These are phyloP conservation scores for Sphenodon punctatus DNA, from an alignment of 2,797 vertebrate species.

Conservation along the genomic window DNA sequence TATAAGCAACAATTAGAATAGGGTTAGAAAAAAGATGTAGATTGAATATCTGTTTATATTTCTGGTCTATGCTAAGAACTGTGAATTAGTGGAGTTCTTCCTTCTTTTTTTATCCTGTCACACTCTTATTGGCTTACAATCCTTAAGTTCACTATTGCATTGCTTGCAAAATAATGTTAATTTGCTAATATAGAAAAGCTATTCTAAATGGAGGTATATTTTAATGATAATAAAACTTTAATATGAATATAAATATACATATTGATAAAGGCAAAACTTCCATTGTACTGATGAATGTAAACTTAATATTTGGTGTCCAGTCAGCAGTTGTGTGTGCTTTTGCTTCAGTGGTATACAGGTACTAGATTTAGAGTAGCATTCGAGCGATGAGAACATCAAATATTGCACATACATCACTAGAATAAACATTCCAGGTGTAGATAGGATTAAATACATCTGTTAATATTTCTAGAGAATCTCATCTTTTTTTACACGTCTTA, in stretches of 20 bases:
- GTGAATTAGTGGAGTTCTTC: too few relatives aligned
- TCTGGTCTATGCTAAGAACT: not conserved
- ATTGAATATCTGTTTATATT: not conserved
- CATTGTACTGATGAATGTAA: not conserved
- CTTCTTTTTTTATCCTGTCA: not conserved
- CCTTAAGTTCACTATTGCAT: not conserved
- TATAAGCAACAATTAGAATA: not conserved
- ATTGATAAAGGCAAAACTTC: not conserved
- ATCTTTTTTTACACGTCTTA: not conserved
- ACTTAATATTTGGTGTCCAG: accelerated
- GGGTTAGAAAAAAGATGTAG: not conserved
- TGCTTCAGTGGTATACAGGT: not conserved
- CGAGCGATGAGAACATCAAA: too few relatives aligned
- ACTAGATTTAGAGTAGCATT: not conserved
- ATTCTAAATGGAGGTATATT: not conserved
- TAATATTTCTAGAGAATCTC: not conserved
- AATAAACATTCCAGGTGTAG: too few relatives aligned
- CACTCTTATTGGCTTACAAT: too few relatives aligned
- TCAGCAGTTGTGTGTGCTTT: not conserved
- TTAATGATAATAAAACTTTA: not conserved
- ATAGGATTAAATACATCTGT: not conserved
- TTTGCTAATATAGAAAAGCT: not conserved
- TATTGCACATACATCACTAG: too few relatives aligned
- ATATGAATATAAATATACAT: not conserved
- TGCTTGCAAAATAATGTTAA: not conserved